Conservation (phyloP, 1,140 invertebrate species). For the Aphaenogaster ashmeadi region DNA sequence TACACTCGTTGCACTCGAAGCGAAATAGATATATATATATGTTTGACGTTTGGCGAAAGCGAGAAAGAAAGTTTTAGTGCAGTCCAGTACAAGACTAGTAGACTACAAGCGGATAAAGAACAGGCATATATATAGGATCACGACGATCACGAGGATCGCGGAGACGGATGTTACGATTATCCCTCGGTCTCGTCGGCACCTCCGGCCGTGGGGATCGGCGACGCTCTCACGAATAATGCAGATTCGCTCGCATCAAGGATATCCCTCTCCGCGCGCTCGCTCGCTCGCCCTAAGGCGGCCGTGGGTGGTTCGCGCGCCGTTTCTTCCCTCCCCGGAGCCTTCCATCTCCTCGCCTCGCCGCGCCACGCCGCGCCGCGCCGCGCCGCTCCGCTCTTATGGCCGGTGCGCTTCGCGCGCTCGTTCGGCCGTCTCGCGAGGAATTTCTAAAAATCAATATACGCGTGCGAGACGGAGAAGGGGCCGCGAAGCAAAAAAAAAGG, state of each 20-base stretch:
- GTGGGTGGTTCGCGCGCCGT: slow-evolving; percentile 65
- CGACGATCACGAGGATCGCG: neutral
- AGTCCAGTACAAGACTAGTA: no score
- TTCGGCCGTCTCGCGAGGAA: slow-evolving; percentile 79
- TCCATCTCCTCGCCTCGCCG: slow-evolving; percentile 46
- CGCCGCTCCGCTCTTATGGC: slow-evolving; percentile 49
- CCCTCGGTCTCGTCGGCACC: neutral
- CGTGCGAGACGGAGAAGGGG: slow-evolving; percentile 69
- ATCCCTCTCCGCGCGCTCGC: slow-evolving; percentile 24
- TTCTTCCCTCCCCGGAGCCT: slow-evolving; percentile 66
- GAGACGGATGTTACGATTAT: neutral
- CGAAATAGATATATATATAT: no score
- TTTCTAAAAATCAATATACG: slow-evolving; percentile 86
- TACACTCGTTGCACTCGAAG: no score
- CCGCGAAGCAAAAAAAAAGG: slow-evolving; percentile 50
- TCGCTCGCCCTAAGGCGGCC: slow-evolving; percentile 32
- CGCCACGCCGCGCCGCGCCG: slow-evolving; percentile 30
- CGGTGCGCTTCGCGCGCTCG: slow-evolving; percentile 66
- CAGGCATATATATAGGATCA: no score
- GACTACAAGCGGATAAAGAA: no score
- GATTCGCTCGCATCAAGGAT: slow-evolving; percentile 44
- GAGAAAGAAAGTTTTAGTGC: no score
- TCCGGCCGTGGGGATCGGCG: neutral
- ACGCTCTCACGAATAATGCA: slow-evolving; percentile 19
- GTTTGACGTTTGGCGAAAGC: no score